These are phyloP conservation scores for Rallus crepitans DNA, from an alignment of 2,797 vertebrate species.

Conservation along the genomic window DNA sequence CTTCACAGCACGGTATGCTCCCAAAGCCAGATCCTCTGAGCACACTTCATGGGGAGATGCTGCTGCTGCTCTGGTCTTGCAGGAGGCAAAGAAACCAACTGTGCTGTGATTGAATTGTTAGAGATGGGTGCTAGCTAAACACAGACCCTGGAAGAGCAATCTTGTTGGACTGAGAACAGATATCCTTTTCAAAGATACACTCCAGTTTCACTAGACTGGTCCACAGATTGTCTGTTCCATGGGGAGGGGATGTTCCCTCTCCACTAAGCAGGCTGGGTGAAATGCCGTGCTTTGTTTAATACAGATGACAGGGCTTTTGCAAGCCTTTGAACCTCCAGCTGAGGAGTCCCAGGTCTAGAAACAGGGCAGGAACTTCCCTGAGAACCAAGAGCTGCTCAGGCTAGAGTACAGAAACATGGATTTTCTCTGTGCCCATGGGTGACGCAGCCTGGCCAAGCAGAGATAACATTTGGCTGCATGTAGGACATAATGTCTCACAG, in stretches of 20 bases:
- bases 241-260: neutral
- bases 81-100: neutral
- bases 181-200: neutral
- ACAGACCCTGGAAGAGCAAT: neutral
- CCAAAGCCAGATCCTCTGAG: neutral
- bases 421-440: neutral
- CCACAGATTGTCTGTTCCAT: neutral
- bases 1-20: neutral
- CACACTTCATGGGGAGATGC: neutral
- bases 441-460: neutral
- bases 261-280: neutral
- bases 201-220: neutral
- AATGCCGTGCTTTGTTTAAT: neutral
- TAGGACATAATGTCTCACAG: too few relatives aligned
- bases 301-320: neutral
- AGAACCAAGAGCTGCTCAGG: neutral
- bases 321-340: neutral
- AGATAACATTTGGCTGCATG: neutral
- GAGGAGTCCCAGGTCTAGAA: neutral
- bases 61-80: neutral
- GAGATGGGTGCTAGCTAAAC: neutral
- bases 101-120: neutral
- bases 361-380: neutral
- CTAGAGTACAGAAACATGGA: neutral
- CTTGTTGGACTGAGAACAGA: neutral